Conservation (phyloP, 2,113 vertebrate genomes). For the Oreochromis aureus region DNA sequence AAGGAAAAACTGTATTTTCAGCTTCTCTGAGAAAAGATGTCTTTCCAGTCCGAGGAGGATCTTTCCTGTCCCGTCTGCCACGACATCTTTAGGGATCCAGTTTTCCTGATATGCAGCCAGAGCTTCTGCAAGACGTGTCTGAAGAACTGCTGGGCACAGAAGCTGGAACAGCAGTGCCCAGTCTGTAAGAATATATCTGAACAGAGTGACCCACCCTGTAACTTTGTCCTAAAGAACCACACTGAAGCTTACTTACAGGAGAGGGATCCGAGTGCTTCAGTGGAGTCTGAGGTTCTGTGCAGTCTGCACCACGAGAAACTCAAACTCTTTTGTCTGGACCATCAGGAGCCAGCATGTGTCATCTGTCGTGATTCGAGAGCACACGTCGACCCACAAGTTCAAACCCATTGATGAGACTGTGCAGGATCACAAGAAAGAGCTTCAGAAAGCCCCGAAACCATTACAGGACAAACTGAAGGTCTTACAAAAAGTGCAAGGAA, state of each 20-base stretch:
- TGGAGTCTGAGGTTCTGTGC: neutral
- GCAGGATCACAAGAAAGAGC: neutral
- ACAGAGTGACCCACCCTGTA: neutral
- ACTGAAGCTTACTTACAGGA: neutral
- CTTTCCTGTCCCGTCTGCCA: neutral
- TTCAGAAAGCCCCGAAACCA: neutral
- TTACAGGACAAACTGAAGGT: neutral
- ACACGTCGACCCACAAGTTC: neutral
- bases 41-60: neutral
- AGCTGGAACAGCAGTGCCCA: neutral
- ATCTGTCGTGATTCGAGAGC: neutral
- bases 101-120: neutral
- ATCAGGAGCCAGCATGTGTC: neutral
- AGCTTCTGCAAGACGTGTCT: neutral
- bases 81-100: rapidly evolving
- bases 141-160: neutral
- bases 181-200: neutral
- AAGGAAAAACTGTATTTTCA: neutral
- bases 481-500: neutral
- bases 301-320: neutral
- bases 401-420: neutral
- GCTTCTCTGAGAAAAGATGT: neutral
- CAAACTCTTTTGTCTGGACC: neutral
- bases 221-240: neutral
- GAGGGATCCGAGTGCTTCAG: rapidly evolving